phyloP scores from a whole-genome alignment of 2,113 vertebrate species.

The Monarcha castaneiventris region DNA sequence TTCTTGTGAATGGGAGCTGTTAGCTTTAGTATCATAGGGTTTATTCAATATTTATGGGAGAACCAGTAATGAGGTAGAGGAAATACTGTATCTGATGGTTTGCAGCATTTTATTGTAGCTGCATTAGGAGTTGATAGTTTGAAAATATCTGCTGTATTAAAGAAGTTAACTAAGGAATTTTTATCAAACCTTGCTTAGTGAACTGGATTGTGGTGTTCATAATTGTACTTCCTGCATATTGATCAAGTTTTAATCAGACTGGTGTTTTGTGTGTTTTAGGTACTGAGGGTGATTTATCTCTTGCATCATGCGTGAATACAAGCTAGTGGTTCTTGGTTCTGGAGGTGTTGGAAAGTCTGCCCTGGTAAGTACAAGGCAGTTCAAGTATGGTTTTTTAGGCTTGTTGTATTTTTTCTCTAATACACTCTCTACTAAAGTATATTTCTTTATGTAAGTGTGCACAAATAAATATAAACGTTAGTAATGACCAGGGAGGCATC shows the following conservation, averaged over 20 bases:
- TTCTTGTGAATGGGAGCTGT: background rate
- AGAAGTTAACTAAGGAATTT: background rate
- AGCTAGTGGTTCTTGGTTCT: conserved; percentile 90
- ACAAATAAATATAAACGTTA: background rate
- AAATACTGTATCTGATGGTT: background rate
- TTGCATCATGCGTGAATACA: conserved; percentile 92
- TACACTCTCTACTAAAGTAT: background rate
- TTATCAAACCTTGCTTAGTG: background rate
- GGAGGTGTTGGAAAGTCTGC: conserved; percentile 92
- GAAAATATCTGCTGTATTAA: background rate
- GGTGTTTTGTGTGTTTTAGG: conserved; percentile 54
- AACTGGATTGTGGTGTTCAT: background rate
- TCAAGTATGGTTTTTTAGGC: background rate
- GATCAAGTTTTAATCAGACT: background rate
- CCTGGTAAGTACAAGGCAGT: conserved; percentile 78
- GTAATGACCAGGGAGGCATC: background rate
- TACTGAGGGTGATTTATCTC: conserved; percentile 60
- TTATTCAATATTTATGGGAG: background rate
- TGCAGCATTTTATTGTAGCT: background rate
- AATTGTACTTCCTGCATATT: background rate
- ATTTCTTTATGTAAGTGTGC: background rate
- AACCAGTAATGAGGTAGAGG: background rate
- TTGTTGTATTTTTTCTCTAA: background rate
- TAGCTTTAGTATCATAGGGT: background rate
- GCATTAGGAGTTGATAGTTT: background rate